Evolutionary conservation across 2,888 invertebrate species (phyloP).

Genomic region (Protodeltote pygarga): DNA sequence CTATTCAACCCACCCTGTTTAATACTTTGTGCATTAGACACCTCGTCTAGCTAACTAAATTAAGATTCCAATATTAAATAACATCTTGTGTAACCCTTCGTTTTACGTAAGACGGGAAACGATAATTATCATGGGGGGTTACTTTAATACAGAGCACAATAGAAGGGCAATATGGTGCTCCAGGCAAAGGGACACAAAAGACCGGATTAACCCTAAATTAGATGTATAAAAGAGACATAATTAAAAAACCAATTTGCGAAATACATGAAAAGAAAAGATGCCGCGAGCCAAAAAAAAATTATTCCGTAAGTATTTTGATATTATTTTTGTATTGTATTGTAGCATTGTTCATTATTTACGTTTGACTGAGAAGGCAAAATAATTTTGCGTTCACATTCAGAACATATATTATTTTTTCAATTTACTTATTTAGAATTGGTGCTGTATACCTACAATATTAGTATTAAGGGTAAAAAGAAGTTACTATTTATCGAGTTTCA

Average conservation of each 20-base stretch:
- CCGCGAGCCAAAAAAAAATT: constrained; percentile 45
- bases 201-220: constrained; percentile 66
- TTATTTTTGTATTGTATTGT: constrained; percentile 22
- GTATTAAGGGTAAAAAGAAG: no score
- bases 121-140: constrained; percentile 59
- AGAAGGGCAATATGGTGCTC: constrained; percentile 60
- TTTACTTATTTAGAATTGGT: constrained; percentile 13
- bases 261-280: constrained; percentile 46
- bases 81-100: constrained; percentile 53
- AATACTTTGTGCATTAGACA: constrained; percentile 42
- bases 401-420: constrained; percentile 2
- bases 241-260: constrained; percentile 75
- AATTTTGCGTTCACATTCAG: constrained; percentile 5
- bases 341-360: constrained; percentile 22
- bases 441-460: no score
- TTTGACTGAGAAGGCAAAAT: constrained; percentile 11
- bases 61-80: constrained; percentile 43
- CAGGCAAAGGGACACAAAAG: constrained; percentile 56
- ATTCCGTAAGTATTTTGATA: constrained; percentile 16
- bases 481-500: no score
- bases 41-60: constrained; percentile 49
- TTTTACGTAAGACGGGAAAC: constrained; percentile 50
- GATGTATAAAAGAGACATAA: constrained; percentile 70
- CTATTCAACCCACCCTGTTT: constrained; percentile 19
- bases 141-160: constrained; percentile 62